phyloP scores from a whole-genome alignment of 2,113 vertebrate species.

The Sigmodon hispidus region DNA sequence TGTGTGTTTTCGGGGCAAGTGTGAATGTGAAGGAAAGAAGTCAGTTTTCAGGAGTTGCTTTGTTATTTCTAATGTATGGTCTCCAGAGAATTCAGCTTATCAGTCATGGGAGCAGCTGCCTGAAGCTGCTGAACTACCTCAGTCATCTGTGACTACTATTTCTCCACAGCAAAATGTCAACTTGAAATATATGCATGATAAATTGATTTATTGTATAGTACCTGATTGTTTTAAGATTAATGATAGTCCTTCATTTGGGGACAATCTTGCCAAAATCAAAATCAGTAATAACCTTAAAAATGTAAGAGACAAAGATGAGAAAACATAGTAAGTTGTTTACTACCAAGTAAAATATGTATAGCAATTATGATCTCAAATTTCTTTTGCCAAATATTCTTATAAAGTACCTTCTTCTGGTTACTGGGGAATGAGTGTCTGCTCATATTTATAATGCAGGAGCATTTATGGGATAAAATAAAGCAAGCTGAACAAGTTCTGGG shows the following conservation, averaged over 20 bases:
- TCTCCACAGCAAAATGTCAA: conserved; percentile 36
- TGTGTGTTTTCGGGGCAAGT: too few species aligned
- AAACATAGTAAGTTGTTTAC: conserved; percentile 37
- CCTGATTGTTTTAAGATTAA: conserved; percentile 53
- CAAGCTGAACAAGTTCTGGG: neutral
- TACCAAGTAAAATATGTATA: neutral
- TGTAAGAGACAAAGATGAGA: conserved; percentile 14
- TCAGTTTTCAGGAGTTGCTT: neutral
- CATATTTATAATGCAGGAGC: neutral
- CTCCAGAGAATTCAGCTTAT: neutral
- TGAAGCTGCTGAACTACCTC: neutral
- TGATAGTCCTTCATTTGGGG: conserved; percentile 61
- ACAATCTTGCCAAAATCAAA: conserved; percentile 44
- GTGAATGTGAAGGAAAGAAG: neutral
- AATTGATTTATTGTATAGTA: conserved; percentile 38
- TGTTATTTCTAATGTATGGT: neutral
- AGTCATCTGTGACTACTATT: neutral
- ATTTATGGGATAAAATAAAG: neutral
- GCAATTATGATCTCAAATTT: conserved; percentile 17
- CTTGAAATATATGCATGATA: conserved; percentile 46
- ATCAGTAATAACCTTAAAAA: neutral
- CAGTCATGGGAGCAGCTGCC: neutral
- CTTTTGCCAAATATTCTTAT: neutral
- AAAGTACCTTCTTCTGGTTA: conserved; percentile 50
- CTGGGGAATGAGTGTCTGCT: neutral